Conservation (phyloP, 2,113 vertebrate genomes). For the Columba livia region DNA sequence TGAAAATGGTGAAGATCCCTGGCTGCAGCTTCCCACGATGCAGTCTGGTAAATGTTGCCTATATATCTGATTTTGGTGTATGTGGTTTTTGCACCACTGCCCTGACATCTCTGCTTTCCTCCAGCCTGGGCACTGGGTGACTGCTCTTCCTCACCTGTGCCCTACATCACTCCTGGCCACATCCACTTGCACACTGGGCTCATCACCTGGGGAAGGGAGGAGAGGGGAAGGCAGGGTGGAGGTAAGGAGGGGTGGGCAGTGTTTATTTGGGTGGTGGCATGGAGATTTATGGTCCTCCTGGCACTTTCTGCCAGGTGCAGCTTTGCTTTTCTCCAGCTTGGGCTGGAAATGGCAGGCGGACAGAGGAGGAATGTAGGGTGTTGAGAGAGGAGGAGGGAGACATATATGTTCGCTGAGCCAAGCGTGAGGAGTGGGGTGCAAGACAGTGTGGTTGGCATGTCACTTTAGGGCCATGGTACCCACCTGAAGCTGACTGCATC, state of each 20-base stretch:
- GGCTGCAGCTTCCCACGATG: neutral
- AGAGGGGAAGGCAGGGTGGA: neutral
- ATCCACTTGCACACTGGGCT: neutral
- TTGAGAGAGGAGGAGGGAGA: rapidly evolving
- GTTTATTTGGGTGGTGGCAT: rapidly evolving
- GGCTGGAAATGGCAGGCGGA: rapidly evolving
- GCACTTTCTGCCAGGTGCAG: neutral
- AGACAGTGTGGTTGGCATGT: rapidly evolving
- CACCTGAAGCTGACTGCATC: rapidly evolving
- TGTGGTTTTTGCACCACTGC: rapidly evolving
- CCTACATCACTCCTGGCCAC: rapidly evolving
- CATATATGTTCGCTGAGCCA: neutral
- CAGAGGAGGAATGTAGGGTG: neutral
- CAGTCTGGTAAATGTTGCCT: rapidly evolving
- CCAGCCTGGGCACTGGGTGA: neutral
- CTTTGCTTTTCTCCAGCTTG: rapidly evolving
- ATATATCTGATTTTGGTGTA: neutral
- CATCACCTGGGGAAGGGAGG: rapidly evolving
- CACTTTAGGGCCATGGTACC: neutral
- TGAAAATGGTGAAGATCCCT: neutral
- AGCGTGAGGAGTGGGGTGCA: rapidly evolving
- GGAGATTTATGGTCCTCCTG: rapidly evolving
- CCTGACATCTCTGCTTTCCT: neutral
- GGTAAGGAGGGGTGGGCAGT: neutral
- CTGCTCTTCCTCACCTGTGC: neutral